Base-by-base conservation (phyloP, 2,113 vertebrate species). In the Galemys pyrenaicus region DNA sequence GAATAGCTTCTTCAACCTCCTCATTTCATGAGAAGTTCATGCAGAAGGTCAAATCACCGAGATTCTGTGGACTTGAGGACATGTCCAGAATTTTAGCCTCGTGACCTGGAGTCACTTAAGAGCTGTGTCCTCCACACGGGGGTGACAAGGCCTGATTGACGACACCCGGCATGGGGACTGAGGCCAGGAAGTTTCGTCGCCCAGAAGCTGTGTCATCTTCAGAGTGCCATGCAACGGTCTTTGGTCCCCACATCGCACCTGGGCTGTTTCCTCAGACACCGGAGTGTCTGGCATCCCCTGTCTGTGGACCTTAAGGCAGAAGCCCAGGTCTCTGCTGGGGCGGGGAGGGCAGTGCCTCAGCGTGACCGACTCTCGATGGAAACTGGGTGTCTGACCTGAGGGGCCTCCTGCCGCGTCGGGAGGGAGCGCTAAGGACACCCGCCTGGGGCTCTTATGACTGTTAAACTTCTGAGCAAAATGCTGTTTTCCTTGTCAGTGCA, bases 261-360 rank as follows among this genome's bases (percentile, higher is more conserved):
- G 46, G 26, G 16, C 9, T 79, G 11, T 20, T 39, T 67, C 26
- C 51, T 70, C 12, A 44, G 44, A 37, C 13, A 22, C 13, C 77
- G 19, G 22, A 20, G 0, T 4, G 19, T 54, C 28, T 0, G 0
- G 71, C 9, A 32, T 32, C 22, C 13, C 4, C 2, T 9, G 19
- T 67, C 30, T 70, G 56, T 3, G 56, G n/a, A 58, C 7, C 2
- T 22, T 28, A 37, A 51, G 15, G 44, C 49, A n/a, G 39, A 54
- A n/a, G 13, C 4, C 20, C 15, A 15, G 71, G 74, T 11, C 10
- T 37, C 19, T 71, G 12, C 9, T 11, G 39, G 67, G 4, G 10
- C 49, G 6, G n/a, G 28, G 3, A 10, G 17, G 16, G n/a, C 15
- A 3, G 15, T 19, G 37, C 2, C 32, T n/a, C 24, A 24, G 26